Evolutionary conservation across 2,888 invertebrate genomes (phyloP).

Genomic region (Sinodicranocentrus sp.): DNA sequence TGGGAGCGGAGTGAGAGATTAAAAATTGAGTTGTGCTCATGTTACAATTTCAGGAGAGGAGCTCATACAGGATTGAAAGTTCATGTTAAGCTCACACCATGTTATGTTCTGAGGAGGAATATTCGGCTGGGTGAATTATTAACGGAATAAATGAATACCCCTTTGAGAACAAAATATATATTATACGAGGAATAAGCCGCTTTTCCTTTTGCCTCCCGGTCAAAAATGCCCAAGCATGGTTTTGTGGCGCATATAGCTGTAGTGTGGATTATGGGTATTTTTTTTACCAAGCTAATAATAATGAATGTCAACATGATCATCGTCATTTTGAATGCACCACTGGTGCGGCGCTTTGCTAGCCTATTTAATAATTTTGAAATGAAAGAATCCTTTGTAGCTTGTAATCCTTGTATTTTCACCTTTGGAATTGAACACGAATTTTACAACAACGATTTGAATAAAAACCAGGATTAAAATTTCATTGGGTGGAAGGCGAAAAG

Average conservation of each 20-base stretch:
- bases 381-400: conserved; percentile 8
- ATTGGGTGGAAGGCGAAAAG: conserved; percentile 35
- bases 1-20: conserved; percentile 33
- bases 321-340: conserved; percentile 15
- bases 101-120: no score
- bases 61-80: no score
- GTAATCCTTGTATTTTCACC: conserved; percentile 10
- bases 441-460: no score
- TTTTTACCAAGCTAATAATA: conserved; percentile 27
- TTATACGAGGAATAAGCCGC: neutral
- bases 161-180: neutral
- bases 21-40: conserved; percentile 50
- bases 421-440: neutral
- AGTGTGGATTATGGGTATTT: neutral
- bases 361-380: conserved; percentile 19
- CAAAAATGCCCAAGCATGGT: no score
- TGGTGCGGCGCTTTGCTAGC: no score
- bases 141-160: conserved; percentile 27
- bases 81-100: no score
- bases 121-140: conserved; percentile 43
- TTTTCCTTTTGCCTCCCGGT: neutral
- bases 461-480: conserved; percentile 59
- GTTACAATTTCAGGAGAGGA: no score
- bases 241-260: neutral
- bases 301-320: conserved; percentile 66